Percentiles rank a stretch among this genome's conserved stretches.
Evolutionary conservation across 64 coral and sea anemone species (phyloP).

Genomic region (Montipora capricornis): DNA sequence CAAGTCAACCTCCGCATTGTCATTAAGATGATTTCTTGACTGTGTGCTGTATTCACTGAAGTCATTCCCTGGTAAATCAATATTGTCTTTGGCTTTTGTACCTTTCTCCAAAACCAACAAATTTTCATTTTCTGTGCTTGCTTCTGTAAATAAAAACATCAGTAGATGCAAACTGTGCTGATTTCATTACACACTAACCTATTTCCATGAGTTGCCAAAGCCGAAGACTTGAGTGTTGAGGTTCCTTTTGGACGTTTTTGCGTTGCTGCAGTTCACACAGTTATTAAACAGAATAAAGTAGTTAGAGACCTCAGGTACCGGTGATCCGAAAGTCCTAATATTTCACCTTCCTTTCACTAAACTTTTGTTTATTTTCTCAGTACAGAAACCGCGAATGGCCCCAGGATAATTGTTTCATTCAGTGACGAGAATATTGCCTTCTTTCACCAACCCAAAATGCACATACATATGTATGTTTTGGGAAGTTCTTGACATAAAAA

Average conservation of each 20-base stretch:
- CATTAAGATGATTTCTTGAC: background rate
- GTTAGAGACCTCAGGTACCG: background rate
- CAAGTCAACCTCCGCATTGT: background rate
- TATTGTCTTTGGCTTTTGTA: background rate
- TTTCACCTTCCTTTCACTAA: too few relatives aligned
- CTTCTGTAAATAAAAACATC: constrained; percentile 14
- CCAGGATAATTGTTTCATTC: too few relatives aligned
- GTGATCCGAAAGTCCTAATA: too few relatives aligned
- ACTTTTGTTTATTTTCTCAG: too few relatives aligned
- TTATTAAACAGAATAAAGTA: background rate
- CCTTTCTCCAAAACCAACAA: background rate
- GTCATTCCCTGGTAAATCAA: background rate
- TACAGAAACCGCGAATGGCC: too few relatives aligned
- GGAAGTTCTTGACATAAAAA: background rate
- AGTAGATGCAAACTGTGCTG: background rate
- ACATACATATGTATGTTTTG: background rate
- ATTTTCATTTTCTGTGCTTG: constrained; percentile 15
- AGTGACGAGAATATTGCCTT: too few relatives aligned
- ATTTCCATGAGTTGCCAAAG: constrained; percentile 21
- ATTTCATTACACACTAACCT: background rate
- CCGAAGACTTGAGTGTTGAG: constrained; percentile 10
- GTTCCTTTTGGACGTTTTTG: background rate
- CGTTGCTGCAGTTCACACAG: constrained; percentile 20
- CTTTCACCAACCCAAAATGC: too few relatives aligned
- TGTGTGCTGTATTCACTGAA: background rate